phyloP scores from a whole-genome alignment of 2,113 vertebrate genomes.

The Hemibates koningsi region DNA sequence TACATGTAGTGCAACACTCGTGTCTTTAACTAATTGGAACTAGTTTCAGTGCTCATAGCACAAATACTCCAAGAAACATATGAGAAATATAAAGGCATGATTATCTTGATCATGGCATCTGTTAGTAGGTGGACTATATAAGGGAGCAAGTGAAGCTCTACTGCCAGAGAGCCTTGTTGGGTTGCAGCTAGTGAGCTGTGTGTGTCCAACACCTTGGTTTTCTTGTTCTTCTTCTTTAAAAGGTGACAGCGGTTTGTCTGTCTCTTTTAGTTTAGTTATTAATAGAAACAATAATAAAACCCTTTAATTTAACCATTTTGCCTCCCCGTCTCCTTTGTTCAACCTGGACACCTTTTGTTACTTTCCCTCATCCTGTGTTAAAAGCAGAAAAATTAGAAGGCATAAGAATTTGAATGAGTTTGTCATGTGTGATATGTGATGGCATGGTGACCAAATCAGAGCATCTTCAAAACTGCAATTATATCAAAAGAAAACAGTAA shows the following conservation, averaged over 20 bases:
- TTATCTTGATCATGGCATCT: background rate
- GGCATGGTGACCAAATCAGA: rapidly evolving
- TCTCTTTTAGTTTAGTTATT: background rate
- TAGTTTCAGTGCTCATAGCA: background rate
- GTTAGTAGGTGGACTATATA: background rate
- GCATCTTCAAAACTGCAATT: background rate
- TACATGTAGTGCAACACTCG: background rate
- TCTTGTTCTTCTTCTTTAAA: background rate
- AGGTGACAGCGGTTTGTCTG: background rate
- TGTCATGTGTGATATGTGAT: background rate
- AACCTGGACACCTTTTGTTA: background rate
- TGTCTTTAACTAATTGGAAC: background rate
- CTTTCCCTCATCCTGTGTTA: background rate
- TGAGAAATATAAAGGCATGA: background rate
- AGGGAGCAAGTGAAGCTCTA: background rate
- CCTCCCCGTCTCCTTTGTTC: background rate
- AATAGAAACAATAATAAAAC: background rate
- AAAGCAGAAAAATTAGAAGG: background rate
- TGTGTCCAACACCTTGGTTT: too few species aligned
- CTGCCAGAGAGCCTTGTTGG: background rate
- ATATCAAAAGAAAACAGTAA: background rate
- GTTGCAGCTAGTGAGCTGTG: background rate
- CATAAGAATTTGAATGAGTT: background rate
- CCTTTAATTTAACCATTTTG: background rate
- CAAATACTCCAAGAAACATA: background rate